These are phyloP conservation scores for Hemiprocne comata DNA, from an alignment of 2,113 vertebrate species.

Conservation along the genomic window DNA sequence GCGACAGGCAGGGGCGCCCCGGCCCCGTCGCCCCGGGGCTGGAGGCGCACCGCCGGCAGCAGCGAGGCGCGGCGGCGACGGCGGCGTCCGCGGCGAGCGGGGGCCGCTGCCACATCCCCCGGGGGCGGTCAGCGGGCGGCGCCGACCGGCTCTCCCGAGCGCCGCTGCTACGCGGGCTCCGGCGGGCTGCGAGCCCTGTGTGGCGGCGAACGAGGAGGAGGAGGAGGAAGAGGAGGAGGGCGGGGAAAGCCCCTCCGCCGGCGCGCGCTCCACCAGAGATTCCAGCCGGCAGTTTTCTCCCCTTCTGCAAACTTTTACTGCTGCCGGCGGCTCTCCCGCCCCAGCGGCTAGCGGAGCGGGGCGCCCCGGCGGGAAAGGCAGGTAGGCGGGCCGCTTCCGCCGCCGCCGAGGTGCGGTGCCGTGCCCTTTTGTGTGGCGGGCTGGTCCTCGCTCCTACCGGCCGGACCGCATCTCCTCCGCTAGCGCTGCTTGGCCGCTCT, in stretches of 20 bases:
- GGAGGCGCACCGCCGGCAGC: neutral
- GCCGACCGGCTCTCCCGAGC: constrained; percentile 24
- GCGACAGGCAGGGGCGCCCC: constrained; percentile 36
- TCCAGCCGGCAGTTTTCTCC: constrained; percentile 9
- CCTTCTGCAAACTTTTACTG: constrained; percentile 76
- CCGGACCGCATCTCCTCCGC: neutral
- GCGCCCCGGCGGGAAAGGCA: neutral
- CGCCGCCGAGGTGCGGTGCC: neutral
- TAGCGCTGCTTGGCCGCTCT: neutral
- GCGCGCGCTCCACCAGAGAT: neutral
- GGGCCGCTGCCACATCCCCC: constrained; percentile 70
- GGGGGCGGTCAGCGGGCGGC: constrained; percentile 67
- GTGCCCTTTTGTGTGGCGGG: constrained; percentile 65
- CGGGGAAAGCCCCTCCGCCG: constrained; percentile 7
- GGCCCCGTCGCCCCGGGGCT: constrained; percentile 10
- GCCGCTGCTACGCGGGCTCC: neutral
- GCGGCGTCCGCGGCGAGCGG: constrained; percentile 37
- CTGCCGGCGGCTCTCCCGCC: constrained; percentile 44
- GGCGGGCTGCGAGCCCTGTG: constrained; percentile 16
- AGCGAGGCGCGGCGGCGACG: neutral
- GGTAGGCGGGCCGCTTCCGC: neutral
- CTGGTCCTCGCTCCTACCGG: constrained; percentile 21
- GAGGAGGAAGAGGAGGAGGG: neutral
- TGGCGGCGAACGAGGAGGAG: neutral
- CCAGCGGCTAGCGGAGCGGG: neutral